Evolutionary conservation across 53 echinoderm and acorn worm species (phyloP), one percentile per base, ranked within the genome.

Genomic region (Holothuria scabra): DNA sequence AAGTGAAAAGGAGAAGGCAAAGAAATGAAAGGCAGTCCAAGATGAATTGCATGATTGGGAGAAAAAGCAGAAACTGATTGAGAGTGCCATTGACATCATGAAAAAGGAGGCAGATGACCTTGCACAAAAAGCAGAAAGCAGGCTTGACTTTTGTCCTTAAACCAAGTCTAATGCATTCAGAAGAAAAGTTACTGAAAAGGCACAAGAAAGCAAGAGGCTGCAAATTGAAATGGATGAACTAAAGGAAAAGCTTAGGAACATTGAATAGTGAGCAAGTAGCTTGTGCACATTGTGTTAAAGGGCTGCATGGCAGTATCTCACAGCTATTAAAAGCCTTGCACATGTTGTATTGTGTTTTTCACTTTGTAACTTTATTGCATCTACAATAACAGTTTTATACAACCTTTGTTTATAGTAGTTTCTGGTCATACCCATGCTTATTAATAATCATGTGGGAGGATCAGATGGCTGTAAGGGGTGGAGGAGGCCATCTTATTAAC

Each of bases 301-400:
- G 61, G 61, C 61, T 60, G 18, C 61, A 60, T 60, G 61, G 61
- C 61, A 60, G 61, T 60, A 60, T 60, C 61, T 60, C 61, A 60
- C 61, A 22, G 61, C 61, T 60, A n/a, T n/a, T 60, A 14, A 26
- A 60, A 60, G 61, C 61, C 10, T 3, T 60, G 61, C 12, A 60
- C 61, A 60, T 60, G 12, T 60, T 60, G 61, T 60, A 5, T 14
- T 60, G 10, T 41, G 61, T 60, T 60, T 60, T 60, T 60, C 61
- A 14, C 8, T 26, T 60, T 60, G 61, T n/a, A 60, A 60, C 61
- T 60, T 60, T 60, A 26, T 60, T 60, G 22, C 26, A 60, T n/a
- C n/a, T n/a, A n/a, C n/a, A n/a, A n/a, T n/a, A n/a, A n/a, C n/a
- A n/a, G n/a, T n/a, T n/a, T n/a, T n/a, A n/a, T n/a, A n/a, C n/a